Evolutionary conservation across 30 jellyfish, hydroid and myxozoan genomes (phyloP).

Genomic region (Turritopsis dohrnii): DNA sequence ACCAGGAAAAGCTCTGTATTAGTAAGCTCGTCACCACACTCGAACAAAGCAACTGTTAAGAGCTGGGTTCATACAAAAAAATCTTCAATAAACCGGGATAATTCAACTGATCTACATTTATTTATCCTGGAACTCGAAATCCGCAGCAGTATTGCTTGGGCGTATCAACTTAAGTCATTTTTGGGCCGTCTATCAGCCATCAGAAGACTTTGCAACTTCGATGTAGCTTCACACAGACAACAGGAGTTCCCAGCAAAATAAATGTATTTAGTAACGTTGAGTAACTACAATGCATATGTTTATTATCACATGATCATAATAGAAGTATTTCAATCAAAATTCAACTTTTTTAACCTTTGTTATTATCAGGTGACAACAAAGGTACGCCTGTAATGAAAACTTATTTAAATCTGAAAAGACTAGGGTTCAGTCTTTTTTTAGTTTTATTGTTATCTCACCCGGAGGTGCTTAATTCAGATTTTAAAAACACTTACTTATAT

Average conservation of each 20-base stretch:
- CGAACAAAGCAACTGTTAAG: neutral
- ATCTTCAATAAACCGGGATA: neutral
- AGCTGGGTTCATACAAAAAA: neutral
- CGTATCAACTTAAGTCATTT: slow-evolving; percentile 16
- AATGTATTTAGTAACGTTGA: slow-evolving; percentile 18
- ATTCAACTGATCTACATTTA: neutral
- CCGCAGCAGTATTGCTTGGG: slow-evolving; percentile 12
- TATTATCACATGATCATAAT: slow-evolving; percentile 28
- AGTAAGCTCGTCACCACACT: neutral
- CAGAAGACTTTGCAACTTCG: slow-evolving; percentile 18
- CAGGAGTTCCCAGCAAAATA: slow-evolving; percentile 46
- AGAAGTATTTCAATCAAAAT: neutral
- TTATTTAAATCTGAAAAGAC: neutral
- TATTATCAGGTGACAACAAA: slow-evolving; percentile 12
- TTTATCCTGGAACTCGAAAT: neutral
- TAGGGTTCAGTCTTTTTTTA: slow-evolving; percentile 4
- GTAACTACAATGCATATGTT: slow-evolving; percentile 1
- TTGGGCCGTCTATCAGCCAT: neutral
- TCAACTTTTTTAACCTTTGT: neutral
- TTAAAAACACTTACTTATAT: neutral
- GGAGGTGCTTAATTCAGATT: neutral
- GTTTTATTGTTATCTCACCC: neutral
- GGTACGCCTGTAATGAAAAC: slow-evolving; percentile 17
- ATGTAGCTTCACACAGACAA: slow-evolving; percentile 23
- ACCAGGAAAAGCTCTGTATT: neutral